phyloP scores from a whole-genome alignment of 2,888 invertebrate species.

The Horisme vitalbata region DNA sequence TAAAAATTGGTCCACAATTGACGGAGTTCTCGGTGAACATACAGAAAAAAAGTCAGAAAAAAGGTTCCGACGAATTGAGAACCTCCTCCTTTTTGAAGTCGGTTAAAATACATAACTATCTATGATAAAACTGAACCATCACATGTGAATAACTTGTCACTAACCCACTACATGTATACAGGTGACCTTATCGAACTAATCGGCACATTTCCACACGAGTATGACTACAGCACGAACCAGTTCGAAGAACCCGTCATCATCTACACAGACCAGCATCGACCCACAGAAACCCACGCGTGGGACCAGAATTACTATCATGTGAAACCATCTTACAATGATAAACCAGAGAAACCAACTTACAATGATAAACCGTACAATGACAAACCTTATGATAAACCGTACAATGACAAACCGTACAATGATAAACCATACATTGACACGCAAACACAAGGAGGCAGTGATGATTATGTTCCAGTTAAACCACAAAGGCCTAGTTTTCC shows the following conservation, averaged over 20 bases:
- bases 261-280: slow-evolving; percentile 69
- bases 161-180: slow-evolving; percentile 51
- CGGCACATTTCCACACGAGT: slow-evolving; percentile 77
- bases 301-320: slow-evolving; percentile 66
- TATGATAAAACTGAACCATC: background rate
- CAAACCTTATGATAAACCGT: slow-evolving; percentile 49
- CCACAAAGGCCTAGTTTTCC: slow-evolving; percentile 70
- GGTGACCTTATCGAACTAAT: slow-evolving; percentile 80
- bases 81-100: too few species aligned
- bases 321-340: slow-evolving; percentile 73
- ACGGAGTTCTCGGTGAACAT: too few species aligned
- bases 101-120: too few species aligned
- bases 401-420: slow-evolving; percentile 44
- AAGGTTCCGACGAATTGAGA: too few species aligned
- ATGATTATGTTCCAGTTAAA: slow-evolving; percentile 75
- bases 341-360: slow-evolving; percentile 35
- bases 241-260: slow-evolving; percentile 76
- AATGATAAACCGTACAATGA: slow-evolving; percentile 53
- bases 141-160: slow-evolving; percentile 22
- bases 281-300: slow-evolving; percentile 63
- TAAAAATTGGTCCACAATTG: too few species aligned
- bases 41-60: too few species aligned
- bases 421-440: slow-evolving; percentile 26
- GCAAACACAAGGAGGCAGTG: slow-evolving; percentile 51
- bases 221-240: slow-evolving; percentile 72